Conservation (phyloP, 1,140 invertebrate genomes). For the Neelides sp. region DNA sequence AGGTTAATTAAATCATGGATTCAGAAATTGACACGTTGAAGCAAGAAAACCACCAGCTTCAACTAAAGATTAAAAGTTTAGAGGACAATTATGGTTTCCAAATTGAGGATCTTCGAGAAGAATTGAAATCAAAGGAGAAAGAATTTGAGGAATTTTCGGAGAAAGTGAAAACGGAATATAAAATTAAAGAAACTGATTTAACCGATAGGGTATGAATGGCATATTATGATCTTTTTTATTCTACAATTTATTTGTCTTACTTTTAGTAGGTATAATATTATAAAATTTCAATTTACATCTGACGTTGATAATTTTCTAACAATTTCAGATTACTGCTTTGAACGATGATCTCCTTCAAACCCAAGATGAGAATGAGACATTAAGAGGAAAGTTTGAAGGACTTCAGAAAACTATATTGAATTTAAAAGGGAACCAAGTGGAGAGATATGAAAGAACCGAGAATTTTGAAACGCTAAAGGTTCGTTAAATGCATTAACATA, state of each 20-base stretch:
- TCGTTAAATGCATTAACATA: not conserved
- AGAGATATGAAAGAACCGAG: constrained; percentile 7
- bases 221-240: too few relatives aligned
- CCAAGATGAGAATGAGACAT: constrained; percentile 4
- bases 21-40: constrained; percentile 13
- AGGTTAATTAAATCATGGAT: too few relatives aligned
- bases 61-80: constrained; percentile 8
- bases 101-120: constrained; percentile 15
- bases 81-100: constrained; percentile 2
- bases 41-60: constrained; percentile 15
- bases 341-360: constrained; percentile 2
- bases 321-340: not conserved
- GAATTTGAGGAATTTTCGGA: constrained; percentile 6
- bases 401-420: constrained; percentile 7
- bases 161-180: constrained; percentile 3
- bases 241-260: not conserved
- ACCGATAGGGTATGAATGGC: constrained; percentile 14
- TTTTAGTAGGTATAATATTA: not conserved
- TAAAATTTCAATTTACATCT: not conserved
- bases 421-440: constrained; percentile 6
- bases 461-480: constrained; percentile 15
- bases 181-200: constrained; percentile 7
- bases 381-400: constrained; percentile 11
- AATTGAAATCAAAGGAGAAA: constrained; percentile 10
- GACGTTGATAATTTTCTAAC: not conserved